Evolutionary conservation across 2,113 vertebrate genomes (phyloP).

Genomic region (Merops nubicus): DNA sequence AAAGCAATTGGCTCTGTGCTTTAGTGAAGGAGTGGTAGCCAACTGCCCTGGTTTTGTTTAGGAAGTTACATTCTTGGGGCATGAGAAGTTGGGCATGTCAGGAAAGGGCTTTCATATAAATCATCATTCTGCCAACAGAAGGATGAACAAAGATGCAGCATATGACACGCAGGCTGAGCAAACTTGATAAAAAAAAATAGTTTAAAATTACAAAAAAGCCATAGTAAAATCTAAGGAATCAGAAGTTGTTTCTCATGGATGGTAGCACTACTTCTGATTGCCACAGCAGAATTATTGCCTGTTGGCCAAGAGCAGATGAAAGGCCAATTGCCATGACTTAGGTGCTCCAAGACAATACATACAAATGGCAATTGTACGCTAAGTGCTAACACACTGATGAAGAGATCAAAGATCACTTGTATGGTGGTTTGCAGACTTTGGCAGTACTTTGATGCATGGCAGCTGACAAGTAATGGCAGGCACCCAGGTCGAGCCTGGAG

Average conservation of each 20-base stretch:
- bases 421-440: neutral
- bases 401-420: neutral
- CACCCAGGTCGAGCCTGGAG: neutral
- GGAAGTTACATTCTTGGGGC: neutral
- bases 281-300: neutral
- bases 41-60: neutral
- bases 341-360: neutral
- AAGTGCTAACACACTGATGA: neutral
- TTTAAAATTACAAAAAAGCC: neutral
- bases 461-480: neutral
- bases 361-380: neutral
- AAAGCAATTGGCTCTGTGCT: neutral
- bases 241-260: neutral
- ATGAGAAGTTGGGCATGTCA: conserved; percentile 9
- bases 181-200: neutral
- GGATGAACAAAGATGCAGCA: neutral
- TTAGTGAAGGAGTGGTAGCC: neutral
- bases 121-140: conserved; percentile 9
- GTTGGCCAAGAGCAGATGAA: neutral
- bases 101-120: conserved; percentile 35
- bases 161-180: neutral
- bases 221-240: neutral
- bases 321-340: neutral
- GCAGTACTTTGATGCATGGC: neutral
- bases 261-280: neutral